Evolutionary conservation across 2,888 invertebrate genomes (phyloP).

Genomic region (Hedya salicella): DNA sequence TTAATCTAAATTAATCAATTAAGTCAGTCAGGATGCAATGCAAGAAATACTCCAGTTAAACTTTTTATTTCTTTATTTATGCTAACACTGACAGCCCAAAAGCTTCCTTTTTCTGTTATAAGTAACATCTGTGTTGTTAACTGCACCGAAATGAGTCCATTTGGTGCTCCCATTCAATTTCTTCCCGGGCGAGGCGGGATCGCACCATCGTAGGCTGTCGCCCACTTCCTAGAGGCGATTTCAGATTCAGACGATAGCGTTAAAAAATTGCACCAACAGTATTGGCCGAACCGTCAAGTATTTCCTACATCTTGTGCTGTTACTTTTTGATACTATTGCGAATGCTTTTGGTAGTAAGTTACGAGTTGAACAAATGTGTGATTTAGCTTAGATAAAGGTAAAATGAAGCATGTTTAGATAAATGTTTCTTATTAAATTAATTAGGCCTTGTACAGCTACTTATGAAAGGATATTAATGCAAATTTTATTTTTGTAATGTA

Average conservation of each 20-base stretch:
- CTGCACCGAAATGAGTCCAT: constrained; percentile 35
- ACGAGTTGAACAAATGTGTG: not conserved
- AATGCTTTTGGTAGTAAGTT: not conserved
- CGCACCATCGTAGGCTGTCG: constrained; percentile 43
- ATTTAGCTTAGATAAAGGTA: not conserved
- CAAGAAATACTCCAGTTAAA: not conserved
- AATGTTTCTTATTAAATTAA: no score
- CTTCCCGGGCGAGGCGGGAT: constrained; percentile 33
- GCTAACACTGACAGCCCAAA: not conserved
- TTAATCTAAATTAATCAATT: not conserved
- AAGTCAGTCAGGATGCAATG: not conserved
- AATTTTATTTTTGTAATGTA: no score
- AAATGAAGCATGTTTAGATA: no score
- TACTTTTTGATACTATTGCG: constrained; percentile 1
- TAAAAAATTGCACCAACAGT: constrained; percentile 40
- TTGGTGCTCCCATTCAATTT: constrained; percentile 40
- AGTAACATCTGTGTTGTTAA: constrained; percentile 23
- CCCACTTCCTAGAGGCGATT: constrained; percentile 37
- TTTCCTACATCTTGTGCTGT: constrained; percentile 9
- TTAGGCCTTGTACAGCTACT: no score
- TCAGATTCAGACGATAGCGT: constrained; percentile 40
- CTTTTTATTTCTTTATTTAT: not conserved
- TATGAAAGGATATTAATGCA: no score
- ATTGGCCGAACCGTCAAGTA: constrained; percentile 31
- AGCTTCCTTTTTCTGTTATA: constrained; percentile 14